phyloP scores from a whole-genome alignment of 2,888 invertebrate species.

The Harpagoxenus sublaevis region DNA sequence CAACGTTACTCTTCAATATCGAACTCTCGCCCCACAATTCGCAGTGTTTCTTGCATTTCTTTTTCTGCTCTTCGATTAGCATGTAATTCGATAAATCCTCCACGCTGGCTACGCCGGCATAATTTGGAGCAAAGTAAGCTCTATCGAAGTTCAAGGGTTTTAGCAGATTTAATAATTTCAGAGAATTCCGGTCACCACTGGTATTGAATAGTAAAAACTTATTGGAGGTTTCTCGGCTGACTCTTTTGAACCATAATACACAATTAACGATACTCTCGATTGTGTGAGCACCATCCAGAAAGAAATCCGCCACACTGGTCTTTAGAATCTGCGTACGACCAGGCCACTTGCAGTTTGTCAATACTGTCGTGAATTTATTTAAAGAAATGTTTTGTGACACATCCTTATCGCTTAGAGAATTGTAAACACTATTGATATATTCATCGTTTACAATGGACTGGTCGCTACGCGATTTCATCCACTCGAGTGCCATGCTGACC shows the following conservation, averaged over 20 bases:
- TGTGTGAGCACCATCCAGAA: constrained; percentile 98
- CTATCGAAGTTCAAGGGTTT: constrained; percentile 87
- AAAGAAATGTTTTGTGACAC: constrained; percentile 59
- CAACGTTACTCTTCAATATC: constrained; percentile 71
- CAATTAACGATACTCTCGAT: constrained; percentile 95
- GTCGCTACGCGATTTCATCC: constrained; percentile 87
- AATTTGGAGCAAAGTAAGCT: constrained; percentile 89
- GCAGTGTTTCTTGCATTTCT: constrained; percentile 88
- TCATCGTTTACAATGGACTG: not conserved
- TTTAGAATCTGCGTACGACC: constrained; percentile 92
- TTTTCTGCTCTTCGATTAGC: constrained; percentile 88
- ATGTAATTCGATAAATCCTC: constrained; percentile 86
- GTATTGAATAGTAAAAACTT: constrained; percentile 91
- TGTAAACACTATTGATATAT: not conserved
- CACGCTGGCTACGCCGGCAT: constrained; percentile 79
- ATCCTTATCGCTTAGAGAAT: not conserved
- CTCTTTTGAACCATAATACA: constrained; percentile 91
- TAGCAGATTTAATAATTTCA: constrained; percentile 88
- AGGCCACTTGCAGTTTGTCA: constrained; percentile 92
- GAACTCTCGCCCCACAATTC: constrained; percentile 87
- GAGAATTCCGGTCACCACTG: constrained; percentile 90
- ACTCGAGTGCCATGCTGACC: constrained; percentile 93
- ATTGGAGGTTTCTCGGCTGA: constrained; percentile 73
- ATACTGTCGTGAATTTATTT: constrained; percentile 88
- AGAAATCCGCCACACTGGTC: constrained; percentile 87